phyloP scores from a whole-genome alignment of 1,140 invertebrate genomes.

The Drosophila bipectinata region DNA sequence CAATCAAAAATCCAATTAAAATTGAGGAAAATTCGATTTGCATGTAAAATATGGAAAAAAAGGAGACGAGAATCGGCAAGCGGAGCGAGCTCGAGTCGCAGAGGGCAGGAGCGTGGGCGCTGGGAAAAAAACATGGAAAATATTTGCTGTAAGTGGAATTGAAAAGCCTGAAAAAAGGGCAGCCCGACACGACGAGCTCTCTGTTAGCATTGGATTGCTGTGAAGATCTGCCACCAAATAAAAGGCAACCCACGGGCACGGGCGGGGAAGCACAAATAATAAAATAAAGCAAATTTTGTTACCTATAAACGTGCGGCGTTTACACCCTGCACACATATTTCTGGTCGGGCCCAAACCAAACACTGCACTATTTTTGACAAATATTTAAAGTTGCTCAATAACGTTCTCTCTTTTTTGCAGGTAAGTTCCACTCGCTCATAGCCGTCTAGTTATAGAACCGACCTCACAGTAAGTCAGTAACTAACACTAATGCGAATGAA shows the following conservation, averaged over 20 bases:
- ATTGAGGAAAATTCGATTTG: constrained; percentile 84
- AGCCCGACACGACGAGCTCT: constrained; percentile 58
- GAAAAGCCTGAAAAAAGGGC: constrained; percentile 78
- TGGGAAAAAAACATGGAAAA: constrained; percentile 69
- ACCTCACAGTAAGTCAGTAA: constrained; percentile 72
- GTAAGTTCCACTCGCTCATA: constrained; percentile 47
- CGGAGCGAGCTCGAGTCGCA: constrained; percentile 11
- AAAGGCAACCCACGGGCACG: constrained; percentile 15
- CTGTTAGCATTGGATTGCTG: constrained; percentile 70
- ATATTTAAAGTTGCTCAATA: not conserved
- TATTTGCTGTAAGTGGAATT: constrained; percentile 79
- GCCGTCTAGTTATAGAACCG: constrained; percentile 32
- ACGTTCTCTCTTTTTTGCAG: constrained; percentile 37
- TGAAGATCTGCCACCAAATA: constrained; percentile 39
- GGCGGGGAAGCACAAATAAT: constrained; percentile 61
- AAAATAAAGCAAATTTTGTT: constrained; percentile 77
- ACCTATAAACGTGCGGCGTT: constrained; percentile 72
- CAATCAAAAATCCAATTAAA: constrained; percentile 84
- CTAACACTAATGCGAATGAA: not conserved
- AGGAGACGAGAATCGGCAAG: constrained; percentile 41
- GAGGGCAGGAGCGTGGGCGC: not conserved
- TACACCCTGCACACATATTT: constrained; percentile 67
- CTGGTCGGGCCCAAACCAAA: constrained; percentile 9
- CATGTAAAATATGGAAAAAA: constrained; percentile 82
- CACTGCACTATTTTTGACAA: too few relatives aligned